A percentile compares a stretch with the other conserved stretches of the same genome.
phyloP scores from a whole-genome alignment of 2,797 vertebrate species.

The Xiphophorus birchmanni region DNA sequence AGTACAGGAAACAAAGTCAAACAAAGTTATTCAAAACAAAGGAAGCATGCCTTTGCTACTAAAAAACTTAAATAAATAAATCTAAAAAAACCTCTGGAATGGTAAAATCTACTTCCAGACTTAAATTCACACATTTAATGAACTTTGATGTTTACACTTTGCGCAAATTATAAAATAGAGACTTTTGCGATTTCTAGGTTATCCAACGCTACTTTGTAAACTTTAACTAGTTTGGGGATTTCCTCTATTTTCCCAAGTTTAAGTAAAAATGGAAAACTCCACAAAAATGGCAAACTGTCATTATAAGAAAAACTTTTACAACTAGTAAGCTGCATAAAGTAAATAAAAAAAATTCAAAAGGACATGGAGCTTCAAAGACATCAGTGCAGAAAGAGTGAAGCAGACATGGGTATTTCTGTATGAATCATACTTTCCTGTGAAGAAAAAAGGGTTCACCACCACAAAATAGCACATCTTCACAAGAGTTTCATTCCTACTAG shows the following conservation, averaged over 20 bases:
- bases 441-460: conserved; percentile 40
- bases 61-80: background rate
- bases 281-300: conserved; percentile 16
- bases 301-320: conserved; percentile 3
- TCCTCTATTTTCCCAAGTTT: background rate
- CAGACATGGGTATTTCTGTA: conserved; percentile 23
- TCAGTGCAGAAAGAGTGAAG: conserved; percentile 1
- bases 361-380: conserved; percentile 4
- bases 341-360: background rate
- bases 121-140: conserved; percentile 15
- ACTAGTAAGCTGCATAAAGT: conserved; percentile 3
- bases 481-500: conserved; percentile 28
- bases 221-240: conserved; percentile 19
- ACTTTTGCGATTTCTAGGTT: conserved; percentile 47
- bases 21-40: conserved; percentile 27
- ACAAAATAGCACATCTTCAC: conserved; percentile 30
- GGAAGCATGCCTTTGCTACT: background rate
- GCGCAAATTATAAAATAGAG: conserved; percentile 15
- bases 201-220: conserved; percentile 27
- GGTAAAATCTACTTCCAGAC: conserved; percentile 10
- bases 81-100: background rate
- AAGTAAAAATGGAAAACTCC: background rate
- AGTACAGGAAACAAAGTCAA: conserved; percentile 1
- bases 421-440: conserved; percentile 24
- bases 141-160: conserved; percentile 30